Conservation (phyloP, 2,797 vertebrate species). For the Sibirionetta formosa region DNA sequence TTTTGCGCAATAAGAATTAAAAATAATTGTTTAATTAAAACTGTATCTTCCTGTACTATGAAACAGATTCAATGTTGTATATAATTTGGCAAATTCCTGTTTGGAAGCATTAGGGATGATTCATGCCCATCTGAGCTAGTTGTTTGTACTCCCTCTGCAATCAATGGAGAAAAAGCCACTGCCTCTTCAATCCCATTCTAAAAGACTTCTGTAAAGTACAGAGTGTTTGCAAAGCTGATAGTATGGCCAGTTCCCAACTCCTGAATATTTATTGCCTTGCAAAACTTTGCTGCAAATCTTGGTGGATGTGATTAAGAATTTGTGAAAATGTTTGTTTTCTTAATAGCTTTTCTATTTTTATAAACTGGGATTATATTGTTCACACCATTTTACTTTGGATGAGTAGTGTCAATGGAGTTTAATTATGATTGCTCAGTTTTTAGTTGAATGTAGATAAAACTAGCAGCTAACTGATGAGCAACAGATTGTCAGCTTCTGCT, state of each 20-base stretch:
- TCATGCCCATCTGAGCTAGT: not conserved
- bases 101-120: slow-evolving; percentile 34
- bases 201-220: not conserved
- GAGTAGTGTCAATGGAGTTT: not conserved
- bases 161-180: not conserved
- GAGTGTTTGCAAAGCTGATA: not conserved
- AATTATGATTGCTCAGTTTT: slow-evolving; percentile 6
- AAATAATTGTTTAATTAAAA: slow-evolving; percentile 24
- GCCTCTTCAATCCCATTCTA: not conserved
- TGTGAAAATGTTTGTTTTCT: not conserved
- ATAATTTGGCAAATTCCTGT: slow-evolving; percentile 39
- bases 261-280: not conserved
- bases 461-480: not conserved
- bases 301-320: not conserved
- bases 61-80: slow-evolving; percentile 2
- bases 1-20: slow-evolving; percentile 23
- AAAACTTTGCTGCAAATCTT: not conserved
- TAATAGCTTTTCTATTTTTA: slow-evolving; percentile 28
- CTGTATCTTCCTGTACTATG: not conserved
- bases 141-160: not conserved
- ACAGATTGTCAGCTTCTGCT: slow-evolving; percentile 5
- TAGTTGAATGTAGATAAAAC: not conserved
- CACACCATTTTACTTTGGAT: not conserved
- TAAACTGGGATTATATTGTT: not conserved
- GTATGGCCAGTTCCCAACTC: not conserved